phyloP scores from a whole-genome alignment of 2,797 vertebrate species.

The Simalia tracyae region DNA sequence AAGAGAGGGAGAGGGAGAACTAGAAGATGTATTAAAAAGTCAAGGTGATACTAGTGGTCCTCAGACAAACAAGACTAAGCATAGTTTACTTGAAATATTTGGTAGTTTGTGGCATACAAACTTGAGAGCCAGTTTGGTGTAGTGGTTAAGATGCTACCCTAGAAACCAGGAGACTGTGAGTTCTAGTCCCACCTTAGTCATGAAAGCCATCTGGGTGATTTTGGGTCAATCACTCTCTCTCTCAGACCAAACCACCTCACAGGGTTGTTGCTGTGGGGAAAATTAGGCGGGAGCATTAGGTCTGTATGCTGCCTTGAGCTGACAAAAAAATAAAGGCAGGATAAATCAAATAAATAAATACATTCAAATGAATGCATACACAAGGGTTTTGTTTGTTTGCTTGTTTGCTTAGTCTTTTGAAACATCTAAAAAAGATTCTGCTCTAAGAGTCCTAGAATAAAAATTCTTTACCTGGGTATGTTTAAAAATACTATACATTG shows the following conservation, averaged over 20 bases:
- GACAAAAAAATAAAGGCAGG: neutral
- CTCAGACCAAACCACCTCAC: neutral
- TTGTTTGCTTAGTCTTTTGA: neutral
- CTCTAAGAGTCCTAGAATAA: neutral
- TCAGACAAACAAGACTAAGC: neutral
- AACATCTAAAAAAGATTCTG: neutral
- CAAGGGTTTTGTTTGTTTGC: neutral
- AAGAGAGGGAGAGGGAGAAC: neutral
- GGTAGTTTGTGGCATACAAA: neutral
- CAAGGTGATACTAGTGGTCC: neutral
- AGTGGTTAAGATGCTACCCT: neutral
- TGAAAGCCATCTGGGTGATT: neutral
- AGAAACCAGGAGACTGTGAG: neutral
- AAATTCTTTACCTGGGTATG: conserved; percentile 89
- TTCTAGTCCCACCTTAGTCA: neutral
- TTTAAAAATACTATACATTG: conserved; percentile 99
- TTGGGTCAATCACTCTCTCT: neutral
- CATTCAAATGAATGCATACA: neutral
- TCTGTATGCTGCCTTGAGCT: neutral
- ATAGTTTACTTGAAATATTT: neutral
- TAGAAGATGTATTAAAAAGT: neutral
- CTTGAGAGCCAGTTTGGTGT: neutral
- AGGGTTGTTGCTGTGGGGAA: neutral
- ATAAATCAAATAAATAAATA: neutral
- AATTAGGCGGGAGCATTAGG: neutral